These are phyloP conservation scores for Macrostomum cliftonense DNA, from an alignment of 2,888 invertebrate species.

Conservation along the genomic window DNA sequence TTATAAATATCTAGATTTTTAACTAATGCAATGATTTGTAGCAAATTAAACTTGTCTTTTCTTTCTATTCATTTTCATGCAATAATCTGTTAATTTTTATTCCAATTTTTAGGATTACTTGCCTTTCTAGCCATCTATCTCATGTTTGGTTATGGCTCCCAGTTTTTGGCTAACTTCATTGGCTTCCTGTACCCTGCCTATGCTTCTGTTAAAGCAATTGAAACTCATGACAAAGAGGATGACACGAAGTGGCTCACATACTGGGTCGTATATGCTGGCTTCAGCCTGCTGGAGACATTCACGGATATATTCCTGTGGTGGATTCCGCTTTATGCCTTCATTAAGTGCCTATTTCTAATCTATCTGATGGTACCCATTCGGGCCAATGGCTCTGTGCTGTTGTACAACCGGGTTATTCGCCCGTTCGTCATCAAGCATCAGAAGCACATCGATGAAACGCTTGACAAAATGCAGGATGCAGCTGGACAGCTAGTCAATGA, in stretches of 20 bases:
- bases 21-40: no score
- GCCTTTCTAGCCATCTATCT: conserved; percentile 65
- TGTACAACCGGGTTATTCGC: conserved; percentile 38
- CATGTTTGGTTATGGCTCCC: conserved; percentile 83
- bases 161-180: conserved; percentile 77
- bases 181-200: conserved; percentile 93
- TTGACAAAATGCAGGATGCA: conserved; percentile 22
- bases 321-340: conserved; percentile 84
- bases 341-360: conserved; percentile 46
- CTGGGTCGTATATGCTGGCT: conserved; percentile 86
- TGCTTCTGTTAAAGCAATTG: conserved; percentile 44
- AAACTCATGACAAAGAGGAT: conserved; percentile 42
- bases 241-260: conserved; percentile 94
- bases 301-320: conserved; percentile 62
- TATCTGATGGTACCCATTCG: conserved; percentile 40
- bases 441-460: conserved; percentile 27
- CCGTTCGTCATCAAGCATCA: conserved; percentile 39
- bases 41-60: no score
- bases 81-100: no score
- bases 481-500: conserved; percentile 18
- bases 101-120: conserved; percentile 52
- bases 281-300: conserved; percentile 79
- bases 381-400: conserved; percentile 37
- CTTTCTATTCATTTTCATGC: no score
- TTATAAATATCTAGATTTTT: no score